Conservation (phyloP, 2,797 vertebrate genomes). For the Adelosebastes latens region DNA sequence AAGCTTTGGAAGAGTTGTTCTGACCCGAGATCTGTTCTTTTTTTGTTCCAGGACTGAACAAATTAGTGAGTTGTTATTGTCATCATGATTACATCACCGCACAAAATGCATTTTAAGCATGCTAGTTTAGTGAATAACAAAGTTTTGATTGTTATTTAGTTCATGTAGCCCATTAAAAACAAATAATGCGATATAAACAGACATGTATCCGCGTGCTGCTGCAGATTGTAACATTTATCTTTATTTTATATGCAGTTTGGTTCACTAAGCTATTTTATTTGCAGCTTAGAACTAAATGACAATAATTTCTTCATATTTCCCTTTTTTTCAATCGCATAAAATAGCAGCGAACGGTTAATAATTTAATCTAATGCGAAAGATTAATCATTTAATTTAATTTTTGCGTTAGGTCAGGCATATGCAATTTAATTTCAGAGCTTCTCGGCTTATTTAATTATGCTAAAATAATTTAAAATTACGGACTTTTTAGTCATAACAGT, state of each 20-base stretch:
- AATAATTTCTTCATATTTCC: not conserved
- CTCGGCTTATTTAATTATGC: not conserved
- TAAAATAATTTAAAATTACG: not conserved
- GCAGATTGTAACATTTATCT: not conserved
- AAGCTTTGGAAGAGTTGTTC: not conserved
- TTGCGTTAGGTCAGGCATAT: not conserved
- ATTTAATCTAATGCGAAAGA: not conserved
- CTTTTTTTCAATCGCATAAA: not conserved
- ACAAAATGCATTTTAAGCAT: not conserved
- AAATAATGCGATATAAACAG: not conserved
- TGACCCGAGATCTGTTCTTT: constrained; percentile 10
- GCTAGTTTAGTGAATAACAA: not conserved
- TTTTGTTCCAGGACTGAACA: not conserved
- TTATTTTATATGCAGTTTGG: not conserved
- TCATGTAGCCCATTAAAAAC: not conserved
- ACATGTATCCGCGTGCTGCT: not conserved
- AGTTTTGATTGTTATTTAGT: not conserved
- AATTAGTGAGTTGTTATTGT: not conserved
- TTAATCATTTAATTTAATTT: not conserved
- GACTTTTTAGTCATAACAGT: not conserved
- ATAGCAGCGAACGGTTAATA: not conserved
- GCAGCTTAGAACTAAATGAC: not conserved
- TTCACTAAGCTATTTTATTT: not conserved
- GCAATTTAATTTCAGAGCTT: fast-evolving
- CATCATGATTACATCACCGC: not conserved